Percentiles rank a stretch among this genome's conserved stretches.
phyloP scores from a whole-genome alignment of 2,888 invertebrate species.

The Pandemis corylana region DNA sequence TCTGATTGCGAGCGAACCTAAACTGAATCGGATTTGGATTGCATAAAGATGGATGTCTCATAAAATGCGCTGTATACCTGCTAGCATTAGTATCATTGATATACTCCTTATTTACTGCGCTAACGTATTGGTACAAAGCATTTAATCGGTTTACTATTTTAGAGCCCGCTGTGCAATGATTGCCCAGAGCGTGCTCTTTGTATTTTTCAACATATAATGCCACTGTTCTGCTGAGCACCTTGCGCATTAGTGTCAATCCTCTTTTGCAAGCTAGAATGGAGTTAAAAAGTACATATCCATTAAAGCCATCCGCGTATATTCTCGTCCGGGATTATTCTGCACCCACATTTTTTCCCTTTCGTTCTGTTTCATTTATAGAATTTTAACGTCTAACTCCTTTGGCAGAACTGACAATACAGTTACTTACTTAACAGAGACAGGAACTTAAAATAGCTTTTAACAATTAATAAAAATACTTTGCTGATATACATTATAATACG shows the following conservation, averaged over 20 bases:
- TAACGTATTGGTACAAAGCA: neutral
- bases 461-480: too few relatives aligned
- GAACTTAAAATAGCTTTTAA: slow-evolving; percentile 3
- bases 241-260: slow-evolving; percentile 9
- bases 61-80: too few relatives aligned
- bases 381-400: neutral
- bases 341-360: neutral
- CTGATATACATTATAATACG: too few relatives aligned
- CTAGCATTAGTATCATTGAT: neutral
- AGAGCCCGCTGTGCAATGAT: neutral
- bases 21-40: too few relatives aligned
- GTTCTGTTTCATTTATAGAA: neutral
- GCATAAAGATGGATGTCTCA: too few relatives aligned
- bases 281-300: slow-evolving; percentile 6
- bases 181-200: neutral
- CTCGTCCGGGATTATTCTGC: slow-evolving; percentile 2
- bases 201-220: neutral
- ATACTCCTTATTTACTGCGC: neutral
- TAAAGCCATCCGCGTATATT: slow-evolving; percentile 5
- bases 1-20: too few relatives aligned
- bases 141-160: neutral
- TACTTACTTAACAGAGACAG: neutral
- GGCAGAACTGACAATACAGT: neutral
- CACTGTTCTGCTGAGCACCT: neutral
- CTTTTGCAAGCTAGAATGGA: neutral